These are phyloP conservation scores for Ctenosaura bakeri DNA, from an alignment of 2,797 vertebrate species.

Conservation along the genomic window DNA sequence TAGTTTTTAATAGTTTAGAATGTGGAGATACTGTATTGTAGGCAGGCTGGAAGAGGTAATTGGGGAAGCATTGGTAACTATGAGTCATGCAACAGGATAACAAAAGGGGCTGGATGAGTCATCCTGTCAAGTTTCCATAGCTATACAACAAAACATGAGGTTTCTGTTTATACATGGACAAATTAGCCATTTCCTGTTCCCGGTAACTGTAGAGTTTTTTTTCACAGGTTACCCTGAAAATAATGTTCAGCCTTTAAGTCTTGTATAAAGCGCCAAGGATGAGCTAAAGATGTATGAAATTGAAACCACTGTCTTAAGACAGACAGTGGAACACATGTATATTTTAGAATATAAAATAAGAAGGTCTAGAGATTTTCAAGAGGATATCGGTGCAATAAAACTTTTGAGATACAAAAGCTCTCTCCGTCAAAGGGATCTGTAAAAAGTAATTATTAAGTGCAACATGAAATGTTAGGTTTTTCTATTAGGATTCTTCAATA, in stretches of 20 bases:
- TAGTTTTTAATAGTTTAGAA: conserved; percentile 50
- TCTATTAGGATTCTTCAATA: conserved; percentile 75
- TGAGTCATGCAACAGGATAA: conserved; percentile 69
- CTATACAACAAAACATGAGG: conserved; percentile 67
- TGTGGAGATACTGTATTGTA: conserved; percentile 36
- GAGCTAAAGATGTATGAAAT: conserved; percentile 61
- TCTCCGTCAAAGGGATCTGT: conserved; percentile 74
- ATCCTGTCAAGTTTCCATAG: conserved; percentile 70
- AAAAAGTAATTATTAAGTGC: conserved; percentile 76
- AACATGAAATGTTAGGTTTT: conserved; percentile 77
- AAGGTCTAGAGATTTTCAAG: conserved; percentile 63
- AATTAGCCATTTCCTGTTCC: conserved; percentile 64
- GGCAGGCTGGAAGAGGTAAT: conserved; percentile 50
- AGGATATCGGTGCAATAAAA: conserved; percentile 69
- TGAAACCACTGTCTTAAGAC: conserved; percentile 63
- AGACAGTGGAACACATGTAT: conserved; percentile 61
- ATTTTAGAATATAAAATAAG: conserved; percentile 70
- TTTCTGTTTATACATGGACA: conserved; percentile 70
- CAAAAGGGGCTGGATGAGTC: conserved; percentile 67
- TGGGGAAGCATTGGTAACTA: conserved; percentile 51
- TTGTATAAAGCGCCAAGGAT: conserved; percentile 53
- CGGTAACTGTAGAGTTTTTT: conserved; percentile 45
- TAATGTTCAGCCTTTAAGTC: conserved; percentile 54
- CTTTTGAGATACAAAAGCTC: conserved; percentile 72
- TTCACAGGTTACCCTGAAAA: conserved; percentile 60